Evolutionary conservation across 2,113 vertebrate species (phyloP), one percentile per base, ranked within the genome.

Genomic region (Cyrtonyx montezumae): DNA sequence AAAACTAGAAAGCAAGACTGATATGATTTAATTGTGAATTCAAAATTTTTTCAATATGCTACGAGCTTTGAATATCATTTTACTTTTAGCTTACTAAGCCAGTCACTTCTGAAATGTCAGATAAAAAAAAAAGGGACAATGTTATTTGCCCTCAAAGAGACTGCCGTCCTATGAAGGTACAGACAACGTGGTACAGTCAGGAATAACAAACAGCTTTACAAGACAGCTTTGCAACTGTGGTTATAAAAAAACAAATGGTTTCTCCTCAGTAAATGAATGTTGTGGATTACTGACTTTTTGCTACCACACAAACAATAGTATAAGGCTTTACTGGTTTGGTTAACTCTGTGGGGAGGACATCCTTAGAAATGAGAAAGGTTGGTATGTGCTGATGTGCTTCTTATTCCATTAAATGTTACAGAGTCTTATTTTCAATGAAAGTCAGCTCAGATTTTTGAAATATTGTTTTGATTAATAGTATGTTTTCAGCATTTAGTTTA

Each of bases 241-340:
- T 78, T 86, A 79, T 65, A 75, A 84, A 74, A 63, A 61, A 36
- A 36, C 22, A 17, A 62, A 62, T 18, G 55, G 21, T 32, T 89
- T 92, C 23, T 87, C 87, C 65, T 77, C 55, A 48, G 74, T 69
- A 88, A 90, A 86, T 95, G 91, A 95, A 68, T 80, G 86, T 77
- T 84, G 61, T 74, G 58, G 68, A 80, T 88, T 95, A 86, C 48
- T 86, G 79, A 81, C 63, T 86, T 66, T 49, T 26, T 58, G 30
- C 74, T 88, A 69, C 43, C 69, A 28, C 61, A 40, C 37, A 58
- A 87, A 77, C 8, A 84, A 36, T 28, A 85, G 11, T 25, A n/a
- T 48, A 65, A 94, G 25, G 21, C 58, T 84, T 86, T 67, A 89
- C 43, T 87, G 58, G n/a, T 55, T 84, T 86, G 28, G 43, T 86